Conservation (phyloP, 2,888 invertebrate genomes). For the Villa cingulata region DNA sequence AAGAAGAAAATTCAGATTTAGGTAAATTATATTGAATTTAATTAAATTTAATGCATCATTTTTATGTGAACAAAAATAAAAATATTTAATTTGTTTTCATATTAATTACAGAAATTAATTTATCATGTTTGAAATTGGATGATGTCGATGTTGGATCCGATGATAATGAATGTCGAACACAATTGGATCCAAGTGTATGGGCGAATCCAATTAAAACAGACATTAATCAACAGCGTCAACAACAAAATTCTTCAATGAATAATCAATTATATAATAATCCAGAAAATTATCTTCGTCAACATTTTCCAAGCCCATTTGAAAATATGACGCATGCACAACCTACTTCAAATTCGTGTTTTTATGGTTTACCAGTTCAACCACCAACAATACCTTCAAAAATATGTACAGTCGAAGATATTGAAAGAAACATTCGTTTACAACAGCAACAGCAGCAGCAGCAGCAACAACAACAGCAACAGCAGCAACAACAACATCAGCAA, state of each 20-base stretch:
- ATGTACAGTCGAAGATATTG: slow-evolving; percentile 33
- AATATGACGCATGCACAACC: slow-evolving; percentile 3
- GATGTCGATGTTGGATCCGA: slow-evolving; percentile 30
- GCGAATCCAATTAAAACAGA: slow-evolving; percentile 29
- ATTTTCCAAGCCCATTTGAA: slow-evolving; percentile 22
- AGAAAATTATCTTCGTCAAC: slow-evolving; percentile 25
- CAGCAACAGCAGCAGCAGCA: slow-evolving; percentile 26
- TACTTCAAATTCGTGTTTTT: slow-evolving; percentile 17
- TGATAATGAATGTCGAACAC: slow-evolving; percentile 27
- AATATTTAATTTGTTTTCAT: not conserved
- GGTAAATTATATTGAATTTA: too few relatives aligned
- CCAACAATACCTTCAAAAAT: slow-evolving; percentile 24
- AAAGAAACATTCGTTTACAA: slow-evolving; percentile 32
- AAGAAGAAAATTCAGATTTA: slow-evolving; percentile 30
- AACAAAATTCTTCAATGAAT: slow-evolving; percentile 4
- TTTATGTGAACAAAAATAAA: slow-evolving; percentile 1
- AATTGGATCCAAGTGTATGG: slow-evolving; percentile 39
- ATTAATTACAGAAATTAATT: slow-evolving; percentile 24
- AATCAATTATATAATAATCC: slow-evolving; percentile 17
- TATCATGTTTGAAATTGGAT: slow-evolving; percentile 31
- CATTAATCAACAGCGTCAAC: slow-evolving; percentile 8
- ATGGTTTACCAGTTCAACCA: slow-evolving; percentile 17
- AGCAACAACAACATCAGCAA: slow-evolving; percentile 14
- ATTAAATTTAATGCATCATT: not conserved
- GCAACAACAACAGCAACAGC: slow-evolving; percentile 17